Evolutionary conservation across 1,140 invertebrate species (phyloP).

Genomic region (Danaus plexippus): DNA sequence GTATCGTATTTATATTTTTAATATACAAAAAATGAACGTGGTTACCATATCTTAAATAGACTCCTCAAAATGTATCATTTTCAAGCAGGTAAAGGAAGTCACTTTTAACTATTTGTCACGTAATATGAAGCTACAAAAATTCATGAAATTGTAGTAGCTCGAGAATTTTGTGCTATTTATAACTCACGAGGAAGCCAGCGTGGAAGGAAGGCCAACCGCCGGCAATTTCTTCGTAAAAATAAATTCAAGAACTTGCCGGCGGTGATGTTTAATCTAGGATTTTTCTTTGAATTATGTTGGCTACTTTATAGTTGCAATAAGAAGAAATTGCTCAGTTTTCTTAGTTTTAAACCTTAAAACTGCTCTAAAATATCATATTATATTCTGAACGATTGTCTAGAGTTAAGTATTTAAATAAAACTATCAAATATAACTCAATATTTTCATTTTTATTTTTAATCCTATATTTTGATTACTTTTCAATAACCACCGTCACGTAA

Average conservation of each 20-base stretch:
- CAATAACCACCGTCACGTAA: too few species aligned
- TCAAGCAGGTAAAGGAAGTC: constrained; percentile 24
- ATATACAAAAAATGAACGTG: too few species aligned
- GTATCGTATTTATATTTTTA: too few species aligned
- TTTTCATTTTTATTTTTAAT: too few species aligned
- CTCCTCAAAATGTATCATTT: constrained; percentile 1
- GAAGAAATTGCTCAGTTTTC: too few species aligned
- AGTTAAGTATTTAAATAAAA: too few species aligned
- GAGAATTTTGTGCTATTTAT: constrained; percentile 53
- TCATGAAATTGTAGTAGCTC: constrained; percentile 54
- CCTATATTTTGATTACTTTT: too few species aligned
- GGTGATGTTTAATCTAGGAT: constrained; percentile 53
- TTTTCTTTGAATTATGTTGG: constrained; percentile 51
- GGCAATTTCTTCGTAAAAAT: constrained; percentile 55
- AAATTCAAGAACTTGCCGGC: constrained; percentile 47
- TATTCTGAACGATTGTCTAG: too few species aligned
- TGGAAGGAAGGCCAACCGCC: constrained; percentile 50
- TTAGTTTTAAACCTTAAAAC: too few species aligned
- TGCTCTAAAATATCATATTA: too few species aligned
- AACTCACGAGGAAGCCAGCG: constrained; percentile 35
- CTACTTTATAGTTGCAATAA: constrained; percentile 17
- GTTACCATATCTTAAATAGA: too few species aligned
- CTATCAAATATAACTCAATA: too few species aligned
- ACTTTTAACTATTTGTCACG: constrained; percentile 53
- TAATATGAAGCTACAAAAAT: constrained; percentile 63